These are phyloP conservation scores for Nomada hirtipes DNA, from an alignment of 2,888 invertebrate species.

Conservation along the genomic window DNA sequence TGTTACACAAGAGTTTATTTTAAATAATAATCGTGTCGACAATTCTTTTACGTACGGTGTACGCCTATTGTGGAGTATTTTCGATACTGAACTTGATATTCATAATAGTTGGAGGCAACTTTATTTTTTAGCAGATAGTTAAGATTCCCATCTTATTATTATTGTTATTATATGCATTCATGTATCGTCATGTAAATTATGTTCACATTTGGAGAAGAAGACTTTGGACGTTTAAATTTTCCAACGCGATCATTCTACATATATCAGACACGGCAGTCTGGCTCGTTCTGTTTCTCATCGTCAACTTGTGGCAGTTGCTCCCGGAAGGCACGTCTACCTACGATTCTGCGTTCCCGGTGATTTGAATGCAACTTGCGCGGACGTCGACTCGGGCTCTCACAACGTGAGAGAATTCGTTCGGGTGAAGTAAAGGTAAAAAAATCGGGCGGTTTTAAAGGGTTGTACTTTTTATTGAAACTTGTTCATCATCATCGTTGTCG, in stretches of 20 bases:
- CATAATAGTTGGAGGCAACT: too few relatives aligned
- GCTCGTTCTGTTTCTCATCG: background rate
- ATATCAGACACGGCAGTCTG: background rate
- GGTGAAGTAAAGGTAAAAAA: constrained; percentile 35
- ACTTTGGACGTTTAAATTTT: background rate
- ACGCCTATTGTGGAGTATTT: too few relatives aligned
- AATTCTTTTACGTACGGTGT: too few relatives aligned
- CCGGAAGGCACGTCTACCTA: constrained; percentile 60
- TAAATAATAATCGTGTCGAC: too few relatives aligned
- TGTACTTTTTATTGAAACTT: constrained; percentile 83
- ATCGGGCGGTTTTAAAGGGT: constrained; percentile 68
- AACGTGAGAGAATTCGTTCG: constrained; percentile 53
- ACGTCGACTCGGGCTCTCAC: constrained; percentile 29
- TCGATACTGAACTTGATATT: too few relatives aligned
- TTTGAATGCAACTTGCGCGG: constrained; percentile 70
- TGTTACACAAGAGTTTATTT: too few relatives aligned
- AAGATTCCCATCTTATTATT: too few relatives aligned
- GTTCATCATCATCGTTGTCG: constrained; percentile 68
- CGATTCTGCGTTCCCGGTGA: constrained; percentile 73
- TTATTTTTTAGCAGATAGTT: too few relatives aligned
- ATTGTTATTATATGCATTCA: too few relatives aligned
- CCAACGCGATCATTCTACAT: background rate
- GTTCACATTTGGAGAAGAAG: too few relatives aligned
- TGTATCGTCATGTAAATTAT: too few relatives aligned
- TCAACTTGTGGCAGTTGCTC: constrained; percentile 44